Evolutionary conservation across 2,113 vertebrate species (phyloP), one percentile per base, ranked within the genome.

Genomic region (Spea multiplicata): DNA sequence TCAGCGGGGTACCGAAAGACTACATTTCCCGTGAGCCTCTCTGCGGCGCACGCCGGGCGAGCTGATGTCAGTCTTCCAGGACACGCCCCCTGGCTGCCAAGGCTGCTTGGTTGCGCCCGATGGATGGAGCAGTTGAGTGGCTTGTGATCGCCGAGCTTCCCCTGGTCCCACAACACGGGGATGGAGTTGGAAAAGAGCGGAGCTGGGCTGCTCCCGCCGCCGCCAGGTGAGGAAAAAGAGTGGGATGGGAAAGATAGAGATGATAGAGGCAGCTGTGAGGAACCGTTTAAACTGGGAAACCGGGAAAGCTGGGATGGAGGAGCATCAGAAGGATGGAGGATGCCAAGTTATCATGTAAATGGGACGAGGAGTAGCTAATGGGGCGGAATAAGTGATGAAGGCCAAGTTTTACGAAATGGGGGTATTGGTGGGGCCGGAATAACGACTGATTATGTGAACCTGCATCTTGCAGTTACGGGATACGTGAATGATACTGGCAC

Each of bases 1-100:
- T 45, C 17, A 4, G 78, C 62, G 78, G 68, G 47, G 0, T 47
- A 1, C 0, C 4, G 7, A 59, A 0, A 82, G 80, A 89, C 86
- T 87, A 66, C 84, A 84, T 0, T 68, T 87, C 86, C 89, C 86
- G 73, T 76, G 3, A 71, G 79, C 75, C 87, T 30, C 14, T 10
- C 82, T 78, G 65, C 14, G 52, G 52, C 53, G 8, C 45, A 73
- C 65, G 53, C 52, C 9, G 0, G 45, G 55, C 71, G 65, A 14
- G 3, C 10, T 57, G 70, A 67, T n/a, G 49, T 44, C 44, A 64
- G 46, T 3, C 5, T 46, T 2, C 14, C 3, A 3, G 53, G n/a
- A 5, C 66, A 59, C 76, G 76, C 76, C 76, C 76, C 68, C 16
- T 47, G 4, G 50, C 65, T 46, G 72, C 16, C 69, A 52, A 44